Evolutionary conservation across 53 echinoderm and acorn worm genomes (phyloP).

Genomic region (Apostichopus leukothele): DNA sequence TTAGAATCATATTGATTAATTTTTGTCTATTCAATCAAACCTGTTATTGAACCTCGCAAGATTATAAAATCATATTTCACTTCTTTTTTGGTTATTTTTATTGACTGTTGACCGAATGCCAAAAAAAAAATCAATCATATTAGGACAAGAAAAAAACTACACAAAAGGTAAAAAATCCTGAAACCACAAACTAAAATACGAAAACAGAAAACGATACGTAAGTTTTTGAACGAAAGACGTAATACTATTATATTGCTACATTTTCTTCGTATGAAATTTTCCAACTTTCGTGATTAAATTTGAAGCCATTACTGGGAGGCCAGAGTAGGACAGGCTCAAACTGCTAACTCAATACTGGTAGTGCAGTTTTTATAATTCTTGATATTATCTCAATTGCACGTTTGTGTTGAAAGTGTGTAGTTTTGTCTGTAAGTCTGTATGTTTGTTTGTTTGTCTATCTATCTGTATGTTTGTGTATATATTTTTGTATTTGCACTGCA

Average conservation of each 20-base stretch:
- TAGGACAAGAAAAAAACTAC: neutral
- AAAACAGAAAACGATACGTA: neutral
- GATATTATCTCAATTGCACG: too few relatives aligned
- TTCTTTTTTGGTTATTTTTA: neutral
- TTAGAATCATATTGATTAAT: neutral
- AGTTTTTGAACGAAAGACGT: neutral
- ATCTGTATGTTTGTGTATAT: too few relatives aligned
- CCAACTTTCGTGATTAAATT: too few relatives aligned
- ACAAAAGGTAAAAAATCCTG: neutral
- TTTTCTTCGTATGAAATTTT: too few relatives aligned
- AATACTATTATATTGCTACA: neutral
- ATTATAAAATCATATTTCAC: neutral
- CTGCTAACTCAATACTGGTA: too few relatives aligned
- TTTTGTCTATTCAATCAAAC: neutral
- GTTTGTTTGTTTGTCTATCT: too few relatives aligned
- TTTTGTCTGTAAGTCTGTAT: too few relatives aligned
- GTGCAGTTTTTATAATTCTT: too few relatives aligned
- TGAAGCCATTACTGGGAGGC: too few relatives aligned
- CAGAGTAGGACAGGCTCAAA: too few relatives aligned
- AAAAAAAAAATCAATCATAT: neutral
- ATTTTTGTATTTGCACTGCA: too few relatives aligned
- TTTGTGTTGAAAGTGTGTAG: too few relatives aligned
- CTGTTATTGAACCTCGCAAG: neutral
- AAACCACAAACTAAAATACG: neutral
- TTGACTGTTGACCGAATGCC: neutral